Percentiles rank a stretch among this genome's conserved stretches.
Evolutionary conservation across 2,113 vertebrate genomes (phyloP).

Genomic region (Tenebrosternarchus preto): DNA sequence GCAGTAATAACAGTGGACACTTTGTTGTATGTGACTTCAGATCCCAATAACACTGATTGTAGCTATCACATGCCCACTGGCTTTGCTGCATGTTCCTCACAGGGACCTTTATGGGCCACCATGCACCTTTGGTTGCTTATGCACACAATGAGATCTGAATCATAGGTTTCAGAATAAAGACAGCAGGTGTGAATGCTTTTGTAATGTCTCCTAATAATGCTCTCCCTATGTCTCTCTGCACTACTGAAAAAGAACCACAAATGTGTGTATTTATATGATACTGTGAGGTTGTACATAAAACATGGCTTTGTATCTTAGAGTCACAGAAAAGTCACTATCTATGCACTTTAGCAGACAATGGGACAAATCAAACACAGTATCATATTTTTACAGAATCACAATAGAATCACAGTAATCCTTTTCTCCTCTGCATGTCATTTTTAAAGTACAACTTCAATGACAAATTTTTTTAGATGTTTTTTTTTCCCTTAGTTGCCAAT

Average conservation of each 20-base stretch:
- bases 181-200: constrained; percentile 14
- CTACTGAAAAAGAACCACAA: neutral
- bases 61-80: constrained; percentile 40
- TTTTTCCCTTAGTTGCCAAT: neutral
- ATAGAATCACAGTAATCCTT: neutral
- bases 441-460: neutral
- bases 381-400: constrained; percentile 16
- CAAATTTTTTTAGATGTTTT: neutral
- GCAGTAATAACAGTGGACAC: constrained; percentile 36
- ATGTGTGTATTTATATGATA: constrained; percentile 41
- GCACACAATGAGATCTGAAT: constrained; percentile 21
- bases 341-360: neutral
- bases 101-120: constrained; percentile 27
- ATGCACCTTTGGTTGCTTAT: constrained; percentile 44
- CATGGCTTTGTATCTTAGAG: neutral
- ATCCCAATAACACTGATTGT: constrained; percentile 57
- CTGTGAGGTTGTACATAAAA: constrained; percentile 21
- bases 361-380: constrained; percentile 25
- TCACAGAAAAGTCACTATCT: neutral
- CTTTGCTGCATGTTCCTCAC: constrained; percentile 54
- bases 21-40: constrained; percentile 30
- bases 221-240: constrained; percentile 3
- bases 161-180: constrained; percentile 1
- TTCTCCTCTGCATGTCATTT: neutral
- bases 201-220: constrained; percentile 2